Evolutionary conservation across 1,140 invertebrate species (phyloP).

Genomic region (Drosophila kikkawai): DNA sequence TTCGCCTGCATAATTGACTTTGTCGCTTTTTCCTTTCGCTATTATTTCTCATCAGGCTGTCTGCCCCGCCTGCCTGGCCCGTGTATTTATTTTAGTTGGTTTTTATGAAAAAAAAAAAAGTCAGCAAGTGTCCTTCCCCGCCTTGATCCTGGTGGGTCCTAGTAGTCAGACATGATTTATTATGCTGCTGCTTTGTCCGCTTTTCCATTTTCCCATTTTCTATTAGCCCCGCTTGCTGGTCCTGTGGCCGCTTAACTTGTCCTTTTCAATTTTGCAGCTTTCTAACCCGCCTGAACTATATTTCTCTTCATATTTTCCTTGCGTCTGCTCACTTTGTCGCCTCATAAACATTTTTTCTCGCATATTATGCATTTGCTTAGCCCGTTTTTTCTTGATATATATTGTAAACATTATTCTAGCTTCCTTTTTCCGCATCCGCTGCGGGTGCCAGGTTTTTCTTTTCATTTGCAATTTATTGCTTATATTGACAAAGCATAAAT

Average conservation of each 20-base stretch:
- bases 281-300: conserved; percentile 5
- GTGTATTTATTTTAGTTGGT: conserved; percentile 48
- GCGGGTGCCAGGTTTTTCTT: background rate
- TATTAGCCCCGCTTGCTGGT: conserved; percentile 38
- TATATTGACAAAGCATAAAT: conserved; percentile 43
- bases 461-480: conserved; percentile 26
- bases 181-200: conserved; percentile 36
- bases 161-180: conserved; percentile 54
- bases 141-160: conserved; percentile 29
- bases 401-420: conserved; percentile 34
- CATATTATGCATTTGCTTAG: conserved; percentile 28
- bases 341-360: conserved; percentile 22
- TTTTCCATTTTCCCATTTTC: conserved; percentile 50
- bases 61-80: background rate
- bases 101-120: conserved; percentile 32
- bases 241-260: conserved; percentile 44
- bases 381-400: conserved; percentile 20
- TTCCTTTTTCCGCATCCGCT: background rate
- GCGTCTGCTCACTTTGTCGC: conserved; percentile 21
- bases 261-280: conserved; percentile 45
- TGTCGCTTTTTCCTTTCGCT: conserved; percentile 67
- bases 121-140: conserved; percentile 28
- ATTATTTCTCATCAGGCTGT: conserved; percentile 65
- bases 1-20: conserved; percentile 79
- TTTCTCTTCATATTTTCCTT: conserved; percentile 17